These are phyloP conservation scores for Pterocles orientalis DNA, from an alignment of 2,113 vertebrate genomes.

Conservation along the genomic window DNA sequence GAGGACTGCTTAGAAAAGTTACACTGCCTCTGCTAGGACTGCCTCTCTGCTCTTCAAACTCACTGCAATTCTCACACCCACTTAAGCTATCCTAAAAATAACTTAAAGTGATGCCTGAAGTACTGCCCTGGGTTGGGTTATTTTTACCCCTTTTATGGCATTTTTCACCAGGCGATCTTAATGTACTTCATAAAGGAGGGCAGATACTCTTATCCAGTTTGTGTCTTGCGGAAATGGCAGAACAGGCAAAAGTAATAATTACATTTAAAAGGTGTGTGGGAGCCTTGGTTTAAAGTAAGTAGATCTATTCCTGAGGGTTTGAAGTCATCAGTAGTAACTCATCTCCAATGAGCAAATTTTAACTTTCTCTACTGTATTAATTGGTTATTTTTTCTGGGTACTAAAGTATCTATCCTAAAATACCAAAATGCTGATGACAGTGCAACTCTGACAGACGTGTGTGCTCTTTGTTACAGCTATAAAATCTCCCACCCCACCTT, in stretches of 20 bases:
- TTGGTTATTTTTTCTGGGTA: neutral
- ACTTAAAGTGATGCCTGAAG: neutral
- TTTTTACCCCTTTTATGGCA: neutral
- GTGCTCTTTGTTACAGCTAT: constrained; percentile 54
- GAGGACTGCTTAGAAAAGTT: neutral
- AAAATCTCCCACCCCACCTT: constrained; percentile 47
- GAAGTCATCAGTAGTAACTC: neutral
- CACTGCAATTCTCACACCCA: neutral
- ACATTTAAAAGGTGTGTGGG: neutral
- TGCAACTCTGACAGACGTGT: neutral
- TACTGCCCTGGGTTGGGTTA: neutral
- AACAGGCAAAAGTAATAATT: neutral
- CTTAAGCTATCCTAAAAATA: neutral
- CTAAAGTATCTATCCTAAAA: neutral
- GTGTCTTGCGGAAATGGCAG: neutral
- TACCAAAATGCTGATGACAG: neutral
- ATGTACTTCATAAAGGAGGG: neutral
- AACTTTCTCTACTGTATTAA: neutral
- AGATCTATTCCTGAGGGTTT: neutral
- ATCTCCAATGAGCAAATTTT: neutral
- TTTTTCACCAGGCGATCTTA: neutral
- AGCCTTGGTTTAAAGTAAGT: neutral
- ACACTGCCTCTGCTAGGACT: neutral
- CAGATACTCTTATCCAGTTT: neutral
- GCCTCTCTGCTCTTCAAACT: neutral